Percentiles rank a stretch among this genome's conserved stretches.
These are phyloP conservation scores for Trissoscelio sp. DNA, from an alignment of 2,888 invertebrate genomes.

Conservation along the genomic window DNA sequence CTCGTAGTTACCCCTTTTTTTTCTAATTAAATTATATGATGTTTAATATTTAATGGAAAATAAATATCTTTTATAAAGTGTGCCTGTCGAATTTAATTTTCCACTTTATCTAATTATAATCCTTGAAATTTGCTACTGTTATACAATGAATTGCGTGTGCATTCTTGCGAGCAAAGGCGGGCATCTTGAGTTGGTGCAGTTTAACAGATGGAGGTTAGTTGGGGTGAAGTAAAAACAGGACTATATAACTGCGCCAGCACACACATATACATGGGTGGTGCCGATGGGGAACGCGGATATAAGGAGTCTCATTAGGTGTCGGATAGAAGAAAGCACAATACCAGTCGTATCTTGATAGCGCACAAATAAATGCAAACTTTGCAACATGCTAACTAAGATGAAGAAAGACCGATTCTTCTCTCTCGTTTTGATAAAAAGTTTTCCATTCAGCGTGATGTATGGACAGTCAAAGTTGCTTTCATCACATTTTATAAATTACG, in stretches of 20 bases:
- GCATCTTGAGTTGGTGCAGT: conserved; percentile 70
- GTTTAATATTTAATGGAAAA: conserved; percentile 7
- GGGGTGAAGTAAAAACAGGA: conserved; percentile 74
- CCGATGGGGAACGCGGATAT: conserved; percentile 58
- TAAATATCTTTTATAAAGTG: background rate
- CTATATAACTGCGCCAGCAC: conserved; percentile 51
- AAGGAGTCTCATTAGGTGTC: conserved; percentile 61
- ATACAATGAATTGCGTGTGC: conserved; percentile 60
- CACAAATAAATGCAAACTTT: conserved; percentile 57
- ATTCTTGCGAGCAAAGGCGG: conserved; percentile 31
- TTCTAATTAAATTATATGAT: conserved; percentile 7
- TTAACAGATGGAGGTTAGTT: conserved; percentile 76
- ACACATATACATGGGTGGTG: conserved; percentile 37
- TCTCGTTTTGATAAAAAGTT: conserved; percentile 41
- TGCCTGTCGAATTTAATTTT: conserved; percentile 9
- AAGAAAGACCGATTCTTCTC: conserved; percentile 36
- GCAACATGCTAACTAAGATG: conserved; percentile 51
- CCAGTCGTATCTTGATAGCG: conserved; percentile 40
- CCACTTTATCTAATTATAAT: conserved; percentile 28
- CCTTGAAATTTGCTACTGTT: conserved; percentile 31
- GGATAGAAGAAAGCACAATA: conserved; percentile 54
- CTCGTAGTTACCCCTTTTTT: background rate
- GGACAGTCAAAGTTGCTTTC: conserved; percentile 43
- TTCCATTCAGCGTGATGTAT: conserved; percentile 39
- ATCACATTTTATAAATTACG: conserved; percentile 36